Conservation (phyloP, 2,888 invertebrate species). For the Petrophora chlorosata region DNA sequence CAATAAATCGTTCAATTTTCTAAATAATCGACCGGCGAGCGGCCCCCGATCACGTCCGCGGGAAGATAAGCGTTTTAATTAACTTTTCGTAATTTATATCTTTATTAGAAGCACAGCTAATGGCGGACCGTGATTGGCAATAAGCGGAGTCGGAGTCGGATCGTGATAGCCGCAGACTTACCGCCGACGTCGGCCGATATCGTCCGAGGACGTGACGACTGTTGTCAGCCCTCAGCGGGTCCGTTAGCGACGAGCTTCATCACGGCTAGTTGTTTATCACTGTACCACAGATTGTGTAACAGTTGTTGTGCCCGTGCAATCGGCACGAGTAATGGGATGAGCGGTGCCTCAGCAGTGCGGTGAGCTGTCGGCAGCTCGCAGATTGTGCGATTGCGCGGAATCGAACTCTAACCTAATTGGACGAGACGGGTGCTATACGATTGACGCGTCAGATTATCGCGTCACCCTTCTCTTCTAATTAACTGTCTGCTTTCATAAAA, state of each 20-base stretch:
- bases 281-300: slow-evolving; percentile 12
- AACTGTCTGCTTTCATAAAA: neutral
- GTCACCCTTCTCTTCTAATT: neutral
- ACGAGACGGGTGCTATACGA: slow-evolving; percentile 16
- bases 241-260: slow-evolving; percentile 22
- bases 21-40: slow-evolving; percentile 51
- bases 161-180: slow-evolving; percentile 57
- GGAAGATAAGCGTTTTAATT: slow-evolving; percentile 77
- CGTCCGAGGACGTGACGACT: slow-evolving; percentile 52
- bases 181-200: slow-evolving; percentile 41
- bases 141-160: slow-evolving; percentile 49
- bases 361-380: slow-evolving; percentile 37
- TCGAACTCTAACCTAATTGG: slow-evolving; percentile 17
- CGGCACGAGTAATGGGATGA: slow-evolving; percentile 44
- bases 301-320: slow-evolving; percentile 23
- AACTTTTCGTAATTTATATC: slow-evolving; percentile 81
- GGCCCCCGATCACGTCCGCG: slow-evolving; percentile 48
- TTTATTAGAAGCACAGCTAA: slow-evolving; percentile 72
- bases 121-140: slow-evolving; percentile 70
- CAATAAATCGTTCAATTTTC: slow-evolving; percentile 73
- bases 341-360: slow-evolving; percentile 1
- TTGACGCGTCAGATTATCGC: neutral
- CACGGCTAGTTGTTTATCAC: slow-evolving; percentile 23
- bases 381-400: slow-evolving; percentile 35
- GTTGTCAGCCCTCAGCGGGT: slow-evolving; percentile 41